Evolutionary conservation across 2,888 invertebrate genomes (phyloP).

Genomic region (Gibbula magus): DNA sequence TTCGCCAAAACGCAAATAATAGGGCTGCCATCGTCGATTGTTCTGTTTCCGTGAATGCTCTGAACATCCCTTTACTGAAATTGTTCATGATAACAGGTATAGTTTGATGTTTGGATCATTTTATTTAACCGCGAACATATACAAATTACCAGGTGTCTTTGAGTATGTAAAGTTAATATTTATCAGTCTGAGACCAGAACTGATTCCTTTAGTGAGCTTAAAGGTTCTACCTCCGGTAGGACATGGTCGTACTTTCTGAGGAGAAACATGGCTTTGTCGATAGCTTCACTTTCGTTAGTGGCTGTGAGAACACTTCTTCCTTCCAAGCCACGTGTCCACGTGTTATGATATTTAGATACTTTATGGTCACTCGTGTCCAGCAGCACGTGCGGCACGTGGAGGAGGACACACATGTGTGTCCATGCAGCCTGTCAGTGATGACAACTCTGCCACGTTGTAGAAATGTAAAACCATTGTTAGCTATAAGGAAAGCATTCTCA

Average conservation of each 20-base stretch:
- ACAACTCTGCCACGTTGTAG: slow-evolving; percentile 44
- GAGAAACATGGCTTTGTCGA: background rate
- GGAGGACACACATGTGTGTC: slow-evolving; percentile 41
- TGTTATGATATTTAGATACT: slow-evolving; percentile 36
- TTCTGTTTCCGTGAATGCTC: no score
- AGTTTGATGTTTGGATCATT: no score
- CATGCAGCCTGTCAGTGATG: slow-evolving; percentile 47
- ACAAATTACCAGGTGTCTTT: no score
- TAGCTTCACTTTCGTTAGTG: background rate
- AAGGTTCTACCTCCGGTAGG: background rate
- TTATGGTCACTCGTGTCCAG: slow-evolving; percentile 42
- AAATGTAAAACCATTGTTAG: slow-evolving; percentile 33
- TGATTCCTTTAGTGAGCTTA: background rate
- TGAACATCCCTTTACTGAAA: no score
- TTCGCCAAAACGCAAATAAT: no score
- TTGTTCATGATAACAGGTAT: no score
- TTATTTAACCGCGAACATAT: no score
- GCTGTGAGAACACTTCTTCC: background rate
- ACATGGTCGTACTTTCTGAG: background rate
- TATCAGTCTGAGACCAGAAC: no score
- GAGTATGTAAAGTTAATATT: no score
- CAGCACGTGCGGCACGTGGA: slow-evolving; percentile 46
- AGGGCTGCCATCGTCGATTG: no score
- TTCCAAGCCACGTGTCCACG: slow-evolving; percentile 41
- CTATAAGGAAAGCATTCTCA: slow-evolving; percentile 33